Base-by-base conservation (phyloP, 2,888 invertebrate genomes). In the Volucella zonaria region DNA sequence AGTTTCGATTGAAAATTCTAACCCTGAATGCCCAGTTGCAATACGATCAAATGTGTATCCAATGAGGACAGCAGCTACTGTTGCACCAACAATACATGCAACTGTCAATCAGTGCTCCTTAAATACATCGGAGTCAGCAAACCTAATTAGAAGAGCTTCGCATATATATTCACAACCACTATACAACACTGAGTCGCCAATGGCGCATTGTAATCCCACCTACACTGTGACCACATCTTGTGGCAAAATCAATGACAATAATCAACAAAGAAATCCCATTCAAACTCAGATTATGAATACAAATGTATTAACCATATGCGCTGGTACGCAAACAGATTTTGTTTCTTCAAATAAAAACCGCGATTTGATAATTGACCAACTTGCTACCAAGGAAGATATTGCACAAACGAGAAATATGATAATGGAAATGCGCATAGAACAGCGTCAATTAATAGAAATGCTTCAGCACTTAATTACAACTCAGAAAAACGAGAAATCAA, bases 311-410 rank as follows among this genome's bases (percentile, higher is more conserved):
- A 91, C 90, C 0, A 89, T 90, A 82, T 91, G 90, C 82, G 90
- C 90, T 8, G 88, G 90, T 54, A 91, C 91, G 10, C 91, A 91
- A 87, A 91, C 91, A 1, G 91, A 91, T 12, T 1, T 81, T 0
- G 40, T 78, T 12, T 59, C 9, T 9, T 6, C 9, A n/a, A 31
- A 15, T 12, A 40, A 77, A 4, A 42, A 76, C 1, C 15, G n/a
- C 1, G 68, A 80, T 14, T 47, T 31, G 49, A 23, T 62, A 38
- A 9, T 45, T 12, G 43, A 64, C 8, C 82, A 87, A 62, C 73
- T 90, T 52, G 89, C 88, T 1, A 87, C 87, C 3, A 91, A 89
- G 42, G 73, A 87, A 3, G 91, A 91, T 61, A 40, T 91, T n/a
- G 86, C 81, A 3, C 73, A 88, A 8, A 38, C 91, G 2, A 61